These are phyloP conservation scores for Marcusenius ussheri DNA, from an alignment of 2,113 vertebrate genomes.

Conservation along the genomic window DNA sequence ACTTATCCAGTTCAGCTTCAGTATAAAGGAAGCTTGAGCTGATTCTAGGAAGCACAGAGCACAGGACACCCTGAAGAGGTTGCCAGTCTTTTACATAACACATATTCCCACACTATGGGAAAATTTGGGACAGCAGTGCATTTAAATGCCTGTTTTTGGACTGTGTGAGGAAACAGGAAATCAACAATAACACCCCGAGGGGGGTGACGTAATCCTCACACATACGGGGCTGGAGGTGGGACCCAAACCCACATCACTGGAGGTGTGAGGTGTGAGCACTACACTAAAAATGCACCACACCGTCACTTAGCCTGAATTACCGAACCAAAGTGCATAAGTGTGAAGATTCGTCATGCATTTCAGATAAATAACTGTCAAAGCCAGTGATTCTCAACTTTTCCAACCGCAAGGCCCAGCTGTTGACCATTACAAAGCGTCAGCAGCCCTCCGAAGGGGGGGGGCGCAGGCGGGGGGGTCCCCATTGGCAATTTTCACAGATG, in stretches of 20 bases:
- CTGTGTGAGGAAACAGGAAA: background rate
- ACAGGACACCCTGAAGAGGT: background rate
- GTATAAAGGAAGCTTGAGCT: background rate
- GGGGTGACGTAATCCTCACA: background rate
- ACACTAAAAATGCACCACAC: background rate
- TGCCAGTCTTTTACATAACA: background rate
- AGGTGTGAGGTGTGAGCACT: background rate
- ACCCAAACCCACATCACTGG: background rate
- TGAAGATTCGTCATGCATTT: background rate
- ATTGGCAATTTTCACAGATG: too few species aligned
- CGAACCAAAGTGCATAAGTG: too few species aligned
- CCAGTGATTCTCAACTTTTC: background rate
- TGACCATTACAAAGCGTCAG: background rate
- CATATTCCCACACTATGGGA: background rate
- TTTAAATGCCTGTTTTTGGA: background rate
- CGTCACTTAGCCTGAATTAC: background rate
- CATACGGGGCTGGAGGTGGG: background rate
- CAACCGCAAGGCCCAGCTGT: background rate
- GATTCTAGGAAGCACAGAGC: background rate
- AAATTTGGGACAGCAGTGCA: background rate
- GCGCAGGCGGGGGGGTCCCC: too few species aligned
- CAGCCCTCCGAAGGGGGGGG: background rate
- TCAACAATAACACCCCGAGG: background rate
- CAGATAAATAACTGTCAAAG: too few species aligned
- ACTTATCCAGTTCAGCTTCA: background rate